These are phyloP conservation scores for Barbus barbus DNA, from an alignment of 2,113 vertebrate species.

Conservation along the genomic window DNA sequence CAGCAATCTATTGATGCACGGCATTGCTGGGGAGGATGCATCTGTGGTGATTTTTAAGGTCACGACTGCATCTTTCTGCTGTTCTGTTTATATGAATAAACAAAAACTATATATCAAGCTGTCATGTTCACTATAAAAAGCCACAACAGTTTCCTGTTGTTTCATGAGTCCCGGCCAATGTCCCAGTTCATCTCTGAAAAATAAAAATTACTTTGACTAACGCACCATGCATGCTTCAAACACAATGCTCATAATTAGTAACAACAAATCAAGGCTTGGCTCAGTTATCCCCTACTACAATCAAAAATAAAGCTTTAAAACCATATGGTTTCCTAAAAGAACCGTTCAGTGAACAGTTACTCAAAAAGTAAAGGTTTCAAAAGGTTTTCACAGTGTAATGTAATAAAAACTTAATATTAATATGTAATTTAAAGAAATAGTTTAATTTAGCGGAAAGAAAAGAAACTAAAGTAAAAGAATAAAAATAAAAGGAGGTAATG, in stretches of 20 bases:
- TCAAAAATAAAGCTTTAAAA: not conserved
- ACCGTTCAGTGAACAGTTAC: not conserved
- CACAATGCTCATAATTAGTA: not conserved
- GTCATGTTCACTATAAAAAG: slow-evolving; percentile 40
- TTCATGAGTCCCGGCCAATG: slow-evolving; percentile 16
- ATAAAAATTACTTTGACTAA: slow-evolving; percentile 19
- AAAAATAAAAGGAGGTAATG: too few species aligned
- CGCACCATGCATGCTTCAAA: not conserved
- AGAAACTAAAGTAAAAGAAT: too few species aligned
- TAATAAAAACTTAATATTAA: too few species aligned
- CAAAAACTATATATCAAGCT: slow-evolving; percentile 43
- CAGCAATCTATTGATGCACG: slow-evolving; percentile 23
- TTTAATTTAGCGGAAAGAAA: too few species aligned
- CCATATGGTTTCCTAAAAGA: not conserved
- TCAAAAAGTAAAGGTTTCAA: too few species aligned
- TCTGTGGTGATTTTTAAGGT: slow-evolving; percentile 44
- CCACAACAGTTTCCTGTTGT: not conserved
- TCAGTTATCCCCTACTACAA: not conserved
- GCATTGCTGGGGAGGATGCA: slow-evolving; percentile 27
- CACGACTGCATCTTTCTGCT: slow-evolving; percentile 38
- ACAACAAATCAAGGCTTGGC: not conserved
- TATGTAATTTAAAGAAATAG: too few species aligned
- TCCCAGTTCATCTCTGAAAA: not conserved
- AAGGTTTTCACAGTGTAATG: not conserved
- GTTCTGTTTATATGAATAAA: slow-evolving; percentile 39